Evolutionary conservation across 2,113 vertebrate genomes (phyloP), one percentile per base, ranked within the genome.

Genomic region (Scartelaos histophorus): DNA sequence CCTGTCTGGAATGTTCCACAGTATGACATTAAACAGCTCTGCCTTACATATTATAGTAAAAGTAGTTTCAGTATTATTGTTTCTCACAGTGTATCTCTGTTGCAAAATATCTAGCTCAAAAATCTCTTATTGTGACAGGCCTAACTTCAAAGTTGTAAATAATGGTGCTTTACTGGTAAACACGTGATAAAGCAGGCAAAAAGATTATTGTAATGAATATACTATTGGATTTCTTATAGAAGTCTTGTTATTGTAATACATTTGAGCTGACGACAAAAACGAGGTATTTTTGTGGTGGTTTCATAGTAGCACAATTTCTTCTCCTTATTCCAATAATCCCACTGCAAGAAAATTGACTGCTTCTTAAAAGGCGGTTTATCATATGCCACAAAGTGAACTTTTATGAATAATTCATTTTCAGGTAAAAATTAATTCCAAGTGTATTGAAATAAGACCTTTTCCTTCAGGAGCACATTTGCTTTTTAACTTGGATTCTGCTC

Each of bases 321-420:
- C 38, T 21, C 34, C 19, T 64, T 62, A 62, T 62, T 62, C 60
- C 29, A 62, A 35, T 62, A 62, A 64, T 64, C 17, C 29, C 10
- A 12, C 34, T 38, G 61, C 17, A 21, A n/a, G 16, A n/a, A 43
- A 43, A 61, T 61, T 7, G 25, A 61, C 34, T 64, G 17, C 29
- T 38, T n/a, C 34, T 64, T 64, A 19, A 64, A 64, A 21, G 61
- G 15, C 17, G 17, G 61, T 64, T 64, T 64, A 38, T 64, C 61
- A 43, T 43, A 64, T n/a, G 34, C 34, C 29, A 64, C 61, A 38
- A 62, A 62, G 34, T 64, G 61, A 64, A 12, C 2, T 38, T 64
- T 13, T 38, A 38, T 64, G 34, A 64, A 64, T 64, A 38, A 43
- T 64, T 64, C 29, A 38, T 43, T 43, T 35, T 64, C 34, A 38